These are phyloP conservation scores for Choristoneura fumiferana DNA, from an alignment of 1,140 invertebrate genomes.

Conservation along the genomic window DNA sequence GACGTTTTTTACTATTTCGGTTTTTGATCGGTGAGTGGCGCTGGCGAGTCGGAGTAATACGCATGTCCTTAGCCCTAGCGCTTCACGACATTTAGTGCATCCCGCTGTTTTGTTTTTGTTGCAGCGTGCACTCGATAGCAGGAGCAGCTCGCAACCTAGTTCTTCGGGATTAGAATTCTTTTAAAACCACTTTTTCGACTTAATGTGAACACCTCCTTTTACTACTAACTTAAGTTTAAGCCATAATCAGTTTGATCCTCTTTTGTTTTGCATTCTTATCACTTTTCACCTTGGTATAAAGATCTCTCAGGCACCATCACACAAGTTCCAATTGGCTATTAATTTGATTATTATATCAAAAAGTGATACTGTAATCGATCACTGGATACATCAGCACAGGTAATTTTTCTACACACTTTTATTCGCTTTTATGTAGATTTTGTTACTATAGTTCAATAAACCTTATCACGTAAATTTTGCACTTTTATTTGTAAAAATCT, in stretches of 20 bases:
- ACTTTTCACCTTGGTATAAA: constrained; percentile 8
- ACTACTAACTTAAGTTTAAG: not conserved
- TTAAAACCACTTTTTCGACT: constrained; percentile 30
- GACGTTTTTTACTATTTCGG: no score
- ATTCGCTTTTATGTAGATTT: constrained; percentile 29
- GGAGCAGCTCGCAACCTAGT: constrained; percentile 60
- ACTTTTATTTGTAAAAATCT: constrained; percentile 15
- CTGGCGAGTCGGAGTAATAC: constrained; percentile 30
- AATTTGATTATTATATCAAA: constrained; percentile 12
- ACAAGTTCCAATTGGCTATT: constrained; percentile 20
- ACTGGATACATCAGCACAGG: constrained; percentile 48
- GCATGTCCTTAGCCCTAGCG: constrained; percentile 44
- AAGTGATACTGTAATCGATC: constrained; percentile 11
- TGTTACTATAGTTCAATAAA: constrained; percentile 22
- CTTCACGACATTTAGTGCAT: constrained; percentile 69
- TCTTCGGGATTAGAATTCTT: constrained; percentile 49
- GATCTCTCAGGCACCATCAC: constrained; percentile 8
- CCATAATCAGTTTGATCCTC: constrained; percentile 11
- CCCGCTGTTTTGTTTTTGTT: constrained; percentile 71
- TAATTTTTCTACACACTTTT: constrained; percentile 43
- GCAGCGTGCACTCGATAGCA: constrained; percentile 65
- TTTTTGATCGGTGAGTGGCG: constrained; percentile 20
- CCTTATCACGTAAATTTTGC: not conserved
- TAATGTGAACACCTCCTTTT: not conserved
- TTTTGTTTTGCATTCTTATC: constrained; percentile 20